Conservation (phyloP, 2,888 invertebrate species). For the Temnothorax unifasciatus region DNA sequence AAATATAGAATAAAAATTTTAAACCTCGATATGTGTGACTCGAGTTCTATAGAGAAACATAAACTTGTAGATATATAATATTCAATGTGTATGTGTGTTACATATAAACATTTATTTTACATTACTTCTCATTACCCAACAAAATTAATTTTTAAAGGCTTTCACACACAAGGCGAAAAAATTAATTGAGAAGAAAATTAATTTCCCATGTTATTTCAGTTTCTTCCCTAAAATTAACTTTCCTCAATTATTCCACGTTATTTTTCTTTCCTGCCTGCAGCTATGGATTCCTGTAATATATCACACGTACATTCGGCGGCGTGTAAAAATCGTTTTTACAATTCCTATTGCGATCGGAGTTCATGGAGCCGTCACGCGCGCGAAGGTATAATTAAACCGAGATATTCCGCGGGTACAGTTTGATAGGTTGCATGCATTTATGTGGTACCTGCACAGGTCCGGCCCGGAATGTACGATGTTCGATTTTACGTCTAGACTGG, state of each 20-base stretch:
- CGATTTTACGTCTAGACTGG: conserved; percentile 47
- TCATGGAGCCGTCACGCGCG: background rate
- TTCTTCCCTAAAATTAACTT: background rate
- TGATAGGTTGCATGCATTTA: conserved; percentile 41
- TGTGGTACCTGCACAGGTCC: conserved; percentile 8
- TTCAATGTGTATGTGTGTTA: background rate
- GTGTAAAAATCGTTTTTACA: conserved; percentile 17
- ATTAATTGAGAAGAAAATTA: background rate
- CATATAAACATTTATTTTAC: background rate
- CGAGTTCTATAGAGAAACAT: background rate
- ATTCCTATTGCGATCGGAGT: background rate
- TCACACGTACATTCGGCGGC: background rate
- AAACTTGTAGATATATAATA: background rate
- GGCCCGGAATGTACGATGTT: conserved; percentile 23
- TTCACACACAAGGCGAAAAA: background rate
- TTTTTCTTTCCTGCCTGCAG: background rate
- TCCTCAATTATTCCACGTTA: background rate
- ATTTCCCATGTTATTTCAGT: background rate
- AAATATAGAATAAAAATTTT: background rate
- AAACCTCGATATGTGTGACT: background rate
- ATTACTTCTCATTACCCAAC: background rate
- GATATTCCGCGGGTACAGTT: conserved; percentile 13
- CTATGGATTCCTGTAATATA: background rate
- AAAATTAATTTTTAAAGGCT: background rate
- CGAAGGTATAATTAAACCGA: conserved; percentile 46